Conservation (phyloP, 2,888 invertebrate species). For the Pasiphila rectangulata region DNA sequence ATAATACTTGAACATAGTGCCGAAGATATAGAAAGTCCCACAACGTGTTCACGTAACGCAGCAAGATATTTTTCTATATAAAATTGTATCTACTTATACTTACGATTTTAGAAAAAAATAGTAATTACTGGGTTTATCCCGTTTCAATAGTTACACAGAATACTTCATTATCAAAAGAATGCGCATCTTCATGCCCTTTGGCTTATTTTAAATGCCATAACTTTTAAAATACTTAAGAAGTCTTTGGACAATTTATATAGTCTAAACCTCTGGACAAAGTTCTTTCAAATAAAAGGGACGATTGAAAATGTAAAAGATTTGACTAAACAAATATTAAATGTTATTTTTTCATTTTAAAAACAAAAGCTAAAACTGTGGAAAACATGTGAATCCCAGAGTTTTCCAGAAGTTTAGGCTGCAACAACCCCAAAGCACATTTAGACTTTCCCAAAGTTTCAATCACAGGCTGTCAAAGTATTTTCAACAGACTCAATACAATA, state of each 20-base stretch:
- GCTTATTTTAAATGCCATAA: background rate
- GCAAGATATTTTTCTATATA: slow-evolving; percentile 44
- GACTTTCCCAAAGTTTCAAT: background rate
- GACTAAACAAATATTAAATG: background rate
- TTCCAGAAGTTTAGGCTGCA: background rate
- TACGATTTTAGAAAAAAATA: slow-evolving; percentile 42
- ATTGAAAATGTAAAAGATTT: too few relatives aligned
- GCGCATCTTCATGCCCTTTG: background rate
- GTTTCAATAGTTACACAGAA: background rate
- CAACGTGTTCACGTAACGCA: slow-evolving; percentile 41
- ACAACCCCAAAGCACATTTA: background rate
- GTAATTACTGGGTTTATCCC: slow-evolving; percentile 22
- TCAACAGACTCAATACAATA: too few relatives aligned
- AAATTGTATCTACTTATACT: slow-evolving; percentile 71
- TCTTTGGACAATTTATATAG: too few relatives aligned
- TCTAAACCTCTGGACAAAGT: background rate
- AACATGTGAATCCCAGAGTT: background rate
- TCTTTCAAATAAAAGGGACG: too few relatives aligned
- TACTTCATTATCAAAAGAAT: background rate
- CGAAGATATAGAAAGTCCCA: slow-evolving; percentile 35
- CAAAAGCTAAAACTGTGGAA: background rate
- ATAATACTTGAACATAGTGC: slow-evolving; percentile 49
- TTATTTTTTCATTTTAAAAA: too few relatives aligned
- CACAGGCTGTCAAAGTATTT: background rate
- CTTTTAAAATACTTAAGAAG: too few relatives aligned